Evolutionary conservation across 2,797 vertebrate species (phyloP).

Genomic region (Mionectes olivaceus): DNA sequence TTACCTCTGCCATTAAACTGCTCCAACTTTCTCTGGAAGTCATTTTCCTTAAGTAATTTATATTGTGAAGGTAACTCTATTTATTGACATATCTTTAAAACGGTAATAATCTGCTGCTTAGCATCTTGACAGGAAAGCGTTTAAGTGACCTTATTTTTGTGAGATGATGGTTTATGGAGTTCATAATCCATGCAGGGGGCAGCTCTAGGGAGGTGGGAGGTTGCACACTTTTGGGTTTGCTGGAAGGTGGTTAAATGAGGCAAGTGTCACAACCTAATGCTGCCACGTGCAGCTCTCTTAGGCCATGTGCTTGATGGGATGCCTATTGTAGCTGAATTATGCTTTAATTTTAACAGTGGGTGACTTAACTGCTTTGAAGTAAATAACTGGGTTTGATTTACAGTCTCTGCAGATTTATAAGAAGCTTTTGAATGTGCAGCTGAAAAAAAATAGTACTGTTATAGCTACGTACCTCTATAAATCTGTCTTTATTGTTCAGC

Average conservation of each 20-base stretch:
- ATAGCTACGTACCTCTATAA: conserved; percentile 51
- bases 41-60: background rate
- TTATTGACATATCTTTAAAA: background rate
- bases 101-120: background rate
- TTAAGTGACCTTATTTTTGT: background rate
- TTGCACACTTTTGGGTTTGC: background rate
- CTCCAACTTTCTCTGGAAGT: background rate
- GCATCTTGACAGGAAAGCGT: background rate
- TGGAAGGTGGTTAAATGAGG: background rate
- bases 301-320: background rate
- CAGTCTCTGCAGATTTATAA: conserved; percentile 52
- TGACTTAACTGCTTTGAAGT: conserved; percentile 67
- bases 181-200: background rate
- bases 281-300: background rate
- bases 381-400: conserved; percentile 71
- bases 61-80: background rate
- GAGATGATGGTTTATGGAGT: background rate
- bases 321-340: conserved; percentile 57
- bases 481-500: conserved; percentile 68
- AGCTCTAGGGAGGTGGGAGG: background rate
- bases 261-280: background rate
- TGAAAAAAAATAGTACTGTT: conserved; percentile 19
- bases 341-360: conserved; percentile 69
- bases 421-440: conserved; percentile 46
- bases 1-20: background rate